phyloP scores from a whole-genome alignment of 2,888 invertebrate genomes.

The Salpingus planirostris region DNA sequence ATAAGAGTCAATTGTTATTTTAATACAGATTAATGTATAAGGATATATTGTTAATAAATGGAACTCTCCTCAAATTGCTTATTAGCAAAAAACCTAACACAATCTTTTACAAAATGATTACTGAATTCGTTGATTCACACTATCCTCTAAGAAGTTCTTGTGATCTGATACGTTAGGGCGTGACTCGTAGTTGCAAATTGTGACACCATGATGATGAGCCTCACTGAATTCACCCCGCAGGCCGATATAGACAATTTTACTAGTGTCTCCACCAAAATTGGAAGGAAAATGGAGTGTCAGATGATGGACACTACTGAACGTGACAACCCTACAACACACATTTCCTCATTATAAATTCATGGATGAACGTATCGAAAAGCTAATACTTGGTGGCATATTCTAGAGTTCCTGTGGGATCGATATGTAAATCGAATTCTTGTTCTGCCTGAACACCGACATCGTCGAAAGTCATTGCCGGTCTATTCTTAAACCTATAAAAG shows the following conservation, averaged over 20 bases:
- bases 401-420: slow-evolving; percentile 66
- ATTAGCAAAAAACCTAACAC: slow-evolving; percentile 1
- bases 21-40: slow-evolving; percentile 25
- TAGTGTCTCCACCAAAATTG: slow-evolving; percentile 80
- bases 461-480: slow-evolving; percentile 92
- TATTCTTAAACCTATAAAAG: slow-evolving; percentile 93
- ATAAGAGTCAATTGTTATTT: slow-evolving; percentile 30
- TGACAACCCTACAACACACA: slow-evolving; percentile 77
- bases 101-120: slow-evolving; percentile 20
- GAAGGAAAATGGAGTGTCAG: slow-evolving; percentile 83
- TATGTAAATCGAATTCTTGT: slow-evolving; percentile 81
- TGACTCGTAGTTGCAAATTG: slow-evolving; percentile 85
- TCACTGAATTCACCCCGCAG: slow-evolving; percentile 86
- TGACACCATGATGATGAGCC: slow-evolving; percentile 79
- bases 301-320: slow-evolving; percentile 84
- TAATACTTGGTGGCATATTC: slow-evolving; percentile 89
- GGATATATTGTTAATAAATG: slow-evolving; percentile 10
- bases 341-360: too few species aligned
- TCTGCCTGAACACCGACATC: slow-evolving; percentile 66
- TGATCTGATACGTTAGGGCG: slow-evolving; percentile 81
- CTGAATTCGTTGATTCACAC: slow-evolving; percentile 51
- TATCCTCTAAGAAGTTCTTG: slow-evolving; percentile 57
- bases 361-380: too few species aligned
- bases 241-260: slow-evolving; percentile 88
- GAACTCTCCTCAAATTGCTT: slow-evolving; percentile 3